Base-by-base conservation (phyloP, 2,797 vertebrate genomes). In the Sylvilagus floridanus region DNA sequence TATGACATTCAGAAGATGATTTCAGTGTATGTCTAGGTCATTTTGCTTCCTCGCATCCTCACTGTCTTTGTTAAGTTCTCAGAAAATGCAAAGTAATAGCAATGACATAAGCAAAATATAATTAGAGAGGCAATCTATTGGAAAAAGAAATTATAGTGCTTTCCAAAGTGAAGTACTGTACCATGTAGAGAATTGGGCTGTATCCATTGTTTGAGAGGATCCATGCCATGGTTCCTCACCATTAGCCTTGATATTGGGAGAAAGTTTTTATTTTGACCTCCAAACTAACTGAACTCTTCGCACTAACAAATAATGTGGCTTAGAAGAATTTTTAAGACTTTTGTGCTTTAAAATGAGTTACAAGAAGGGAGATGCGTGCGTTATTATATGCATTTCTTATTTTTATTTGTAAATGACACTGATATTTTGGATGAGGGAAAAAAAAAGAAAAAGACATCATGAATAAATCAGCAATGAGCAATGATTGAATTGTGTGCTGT, bases 61-160 rank as follows among this genome's bases (percentile, higher is more conserved):
- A 69, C 30, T 84, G 83, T 95, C 85, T 97, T 84, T 90, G 52
- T 75, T 93, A 81, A 90, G 79, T 94, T 92, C 93, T 95, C 84
- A 87, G 88, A 95, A 75, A 96, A 95, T 95, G 76, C 84, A 93
- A 96, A 96, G 76, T 95, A 96, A 96, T 96, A 37, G 32, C 83
- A 90, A 91, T 94, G 92, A 95, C 96, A 97, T 96, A 94, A 96
- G 95, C 95, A 96, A 96, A 97, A 97, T 97, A 95, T 96, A 97
- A 97, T 97, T 97, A 97, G 92, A 96, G 95, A 97, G 95, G 90
- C 88, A 96, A 91, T 97, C 88, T 97, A 65, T 96, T 96, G 93
- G 96, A 93, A 96, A 96, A 96, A 96, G 79, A 84, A 94, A 89
- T 82, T 78, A 91, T 92, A 97, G 96, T 96, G 83, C 83, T 81